phyloP scores from a whole-genome alignment of 2,888 invertebrate species.

The Eupelmus urozonus region DNA sequence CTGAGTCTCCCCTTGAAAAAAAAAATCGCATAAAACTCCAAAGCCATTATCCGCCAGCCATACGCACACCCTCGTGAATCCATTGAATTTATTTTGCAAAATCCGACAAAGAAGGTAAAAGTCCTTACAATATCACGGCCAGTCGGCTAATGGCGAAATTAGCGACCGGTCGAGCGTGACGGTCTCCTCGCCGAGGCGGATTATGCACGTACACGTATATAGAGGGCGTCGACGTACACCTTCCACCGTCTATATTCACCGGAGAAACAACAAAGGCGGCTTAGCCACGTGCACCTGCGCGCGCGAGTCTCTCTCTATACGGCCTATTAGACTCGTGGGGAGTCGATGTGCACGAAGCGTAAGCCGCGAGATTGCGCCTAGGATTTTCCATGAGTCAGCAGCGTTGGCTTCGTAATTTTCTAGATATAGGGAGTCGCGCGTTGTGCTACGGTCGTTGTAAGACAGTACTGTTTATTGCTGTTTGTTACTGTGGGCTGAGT shows the following conservation, averaged over 20 bases:
- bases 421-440: slow-evolving; percentile 7
- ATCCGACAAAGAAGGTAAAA: slow-evolving; percentile 50
- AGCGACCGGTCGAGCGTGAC: slow-evolving; percentile 53
- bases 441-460: neutral
- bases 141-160: slow-evolving; percentile 57
- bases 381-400: slow-evolving; percentile 53
- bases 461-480: neutral
- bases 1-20: too few relatives aligned
- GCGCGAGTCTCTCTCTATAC: too few relatives aligned
- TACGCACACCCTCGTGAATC: too few relatives aligned
- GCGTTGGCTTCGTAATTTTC: slow-evolving; percentile 4
- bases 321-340: slow-evolving; percentile 15
- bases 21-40: too few relatives aligned
- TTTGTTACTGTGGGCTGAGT: slow-evolving; percentile 7
- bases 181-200: neutral
- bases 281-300: slow-evolving; percentile 49
- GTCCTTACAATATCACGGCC: slow-evolving; percentile 32
- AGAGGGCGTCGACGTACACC: neutral
- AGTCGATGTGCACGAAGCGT: too few relatives aligned
- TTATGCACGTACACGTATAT: neutral
- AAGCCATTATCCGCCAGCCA: too few relatives aligned
- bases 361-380: slow-evolving; percentile 28
- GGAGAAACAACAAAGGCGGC: slow-evolving; percentile 50
- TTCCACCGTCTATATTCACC: slow-evolving; percentile 19
- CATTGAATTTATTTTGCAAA: slow-evolving; percentile 20